Base-by-base conservation (phyloP, 2,797 vertebrate genomes). In the Eutrigla gurnardus region DNA sequence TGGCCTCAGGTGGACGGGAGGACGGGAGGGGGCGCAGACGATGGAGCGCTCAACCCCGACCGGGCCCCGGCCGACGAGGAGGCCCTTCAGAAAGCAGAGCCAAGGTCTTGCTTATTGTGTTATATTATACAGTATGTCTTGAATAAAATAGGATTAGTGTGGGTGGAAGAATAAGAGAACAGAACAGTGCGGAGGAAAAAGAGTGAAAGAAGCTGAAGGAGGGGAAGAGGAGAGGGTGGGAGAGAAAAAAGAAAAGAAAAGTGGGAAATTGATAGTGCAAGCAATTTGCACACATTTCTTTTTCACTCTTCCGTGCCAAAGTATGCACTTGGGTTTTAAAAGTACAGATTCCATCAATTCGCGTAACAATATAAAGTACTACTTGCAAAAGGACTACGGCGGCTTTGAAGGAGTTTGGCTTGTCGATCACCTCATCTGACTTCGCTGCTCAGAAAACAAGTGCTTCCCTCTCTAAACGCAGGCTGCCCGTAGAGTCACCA, bases 81-180 rank as follows among this genome's bases (percentile, higher is more conserved):
- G 67, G 78, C 75, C 79, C 66, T n/a, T 4, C 47, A 53, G 32
- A 52, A 32, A 52, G 11, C 18, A 1, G 54, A 82, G 83, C 81
- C 87, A 86, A 87, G 84, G 86, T 84, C 81, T 78, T 87, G 79
- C 70, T 73, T 71, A 87, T 86, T 87, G 83, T 83, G 74, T 75
- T 84, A 63, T 80, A 78, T 84, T 90, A 83, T 83, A 83, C 85
- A 86, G 79, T 80, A 88, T 79, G 80, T 82, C 83, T 78, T 85
- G 86, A 86, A 86, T 84, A 84, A 89, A 91, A 89, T 78, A 82
- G 86, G 89, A 91, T 88, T 81, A 86, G 81, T 72, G 92, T 91
- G 89, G 92, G 92, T 86, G 88, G 88, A 75, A 42, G 77, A 89
- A 85, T 84, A 65, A 81, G 64, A 80, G 52, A 83, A 79, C 64